phyloP scores from a whole-genome alignment of 53 echinoderm and acorn worm genomes.

The Actinopyga echinites region DNA sequence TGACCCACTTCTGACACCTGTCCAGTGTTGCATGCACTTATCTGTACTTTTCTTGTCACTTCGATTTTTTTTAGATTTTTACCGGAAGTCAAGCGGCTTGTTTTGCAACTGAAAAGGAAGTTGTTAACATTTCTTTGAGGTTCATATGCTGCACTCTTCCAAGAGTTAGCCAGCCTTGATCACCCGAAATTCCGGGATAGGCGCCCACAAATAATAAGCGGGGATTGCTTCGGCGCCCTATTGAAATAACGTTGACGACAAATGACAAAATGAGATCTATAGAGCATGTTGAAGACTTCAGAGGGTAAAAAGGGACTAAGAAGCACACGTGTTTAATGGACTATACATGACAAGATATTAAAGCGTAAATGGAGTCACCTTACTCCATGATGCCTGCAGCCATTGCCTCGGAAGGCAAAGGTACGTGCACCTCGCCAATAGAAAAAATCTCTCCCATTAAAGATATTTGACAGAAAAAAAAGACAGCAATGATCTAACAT shows the following conservation, averaged over 20 bases:
- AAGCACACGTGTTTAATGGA: too few species aligned
- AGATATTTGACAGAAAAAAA: too few species aligned
- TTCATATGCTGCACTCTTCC: constrained; percentile 34
- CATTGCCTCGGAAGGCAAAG: too few species aligned
- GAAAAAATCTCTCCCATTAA: too few species aligned
- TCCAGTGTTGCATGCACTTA: constrained; percentile 12
- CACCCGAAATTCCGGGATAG: constrained; percentile 33
- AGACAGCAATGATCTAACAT: too few species aligned
- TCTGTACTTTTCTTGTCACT: not conserved
- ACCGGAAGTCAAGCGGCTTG: constrained; percentile 30
- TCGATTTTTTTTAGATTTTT: not conserved
- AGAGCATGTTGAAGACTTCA: too few species aligned
- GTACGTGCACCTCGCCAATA: too few species aligned
- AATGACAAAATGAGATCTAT: too few species aligned
- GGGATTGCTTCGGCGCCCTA: constrained; percentile 27
- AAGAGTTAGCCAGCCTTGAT: not conserved
- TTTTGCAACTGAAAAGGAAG: constrained; percentile 31
- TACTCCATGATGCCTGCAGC: too few species aligned
- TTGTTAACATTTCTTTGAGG: constrained; percentile 34
- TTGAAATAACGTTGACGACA: not conserved
- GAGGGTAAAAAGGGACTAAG: too few species aligned
- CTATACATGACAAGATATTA: too few species aligned
- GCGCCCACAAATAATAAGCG: constrained; percentile 27
- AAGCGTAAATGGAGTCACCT: too few species aligned
- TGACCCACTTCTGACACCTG: constrained; percentile 40